Evolutionary conservation across 2,113 vertebrate genomes (phyloP).

Genomic region (Atrichornis clamosus): DNA sequence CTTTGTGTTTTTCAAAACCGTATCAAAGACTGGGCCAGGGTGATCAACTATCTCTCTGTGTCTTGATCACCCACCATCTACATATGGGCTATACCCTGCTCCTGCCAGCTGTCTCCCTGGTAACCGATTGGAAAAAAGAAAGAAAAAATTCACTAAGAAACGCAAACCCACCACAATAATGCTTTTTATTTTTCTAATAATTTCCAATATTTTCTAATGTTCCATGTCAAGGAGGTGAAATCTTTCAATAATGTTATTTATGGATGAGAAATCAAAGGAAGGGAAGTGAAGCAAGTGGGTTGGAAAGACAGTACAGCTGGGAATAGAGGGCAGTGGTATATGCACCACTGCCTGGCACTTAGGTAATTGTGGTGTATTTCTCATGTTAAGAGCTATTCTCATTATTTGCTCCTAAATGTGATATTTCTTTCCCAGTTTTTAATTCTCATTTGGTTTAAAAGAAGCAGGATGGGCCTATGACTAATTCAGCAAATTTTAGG

Average conservation of each 20-base stretch:
- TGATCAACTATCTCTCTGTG: too few species aligned
- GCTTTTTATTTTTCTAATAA: background rate
- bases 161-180: too few species aligned
- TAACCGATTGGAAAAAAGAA: too few species aligned
- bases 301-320: background rate
- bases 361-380: background rate
- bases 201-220: background rate
- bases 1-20: too few species aligned
- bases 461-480: background rate
- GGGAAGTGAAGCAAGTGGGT: background rate
- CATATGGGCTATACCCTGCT: too few species aligned
- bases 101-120: too few species aligned
- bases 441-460: slow-evolving; percentile 6
- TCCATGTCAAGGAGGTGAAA: background rate
- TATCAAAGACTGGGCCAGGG: too few species aligned
- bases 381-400: background rate
- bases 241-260: background rate
- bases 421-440: background rate
- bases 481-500: background rate
- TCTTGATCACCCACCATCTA: too few species aligned
- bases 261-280: background rate
- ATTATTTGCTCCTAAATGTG: background rate
- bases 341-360: background rate
- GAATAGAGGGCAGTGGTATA: background rate
- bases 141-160: too few species aligned